Base-by-base conservation (phyloP, 2,113 vertebrate species). In the Melanotaenia duboulayi region DNA sequence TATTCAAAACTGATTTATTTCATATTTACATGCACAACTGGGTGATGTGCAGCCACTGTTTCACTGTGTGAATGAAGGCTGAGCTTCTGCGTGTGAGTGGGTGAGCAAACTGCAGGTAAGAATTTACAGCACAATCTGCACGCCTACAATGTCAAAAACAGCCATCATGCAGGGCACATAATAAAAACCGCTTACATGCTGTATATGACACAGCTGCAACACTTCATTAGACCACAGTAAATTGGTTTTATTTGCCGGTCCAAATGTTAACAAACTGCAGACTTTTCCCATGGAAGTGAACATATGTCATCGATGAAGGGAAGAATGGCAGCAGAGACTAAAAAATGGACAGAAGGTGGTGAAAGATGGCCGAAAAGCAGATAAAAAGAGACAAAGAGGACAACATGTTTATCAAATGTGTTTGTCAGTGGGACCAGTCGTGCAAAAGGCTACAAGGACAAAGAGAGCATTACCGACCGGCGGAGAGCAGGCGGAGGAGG, bases 391-490 rank as follows among this genome's bases (percentile, higher is more conserved):
- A 70, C 68, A 44, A 73, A 81, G 74, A 75, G 65, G 76, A 70
- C 59, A 56, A 88, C 60, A 20, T 82, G 82, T 81, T 86, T 80
- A 75, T 88, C 82, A 85, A 87, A 74, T 3, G 65, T 66, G 77
- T 77, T 68, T 59, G 58, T 82, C 69, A 63, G 55, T 23, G 16
- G 25, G 32, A 52, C 39, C 37, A 11, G 0, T 28, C 25, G 49
- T 19, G 22, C 37, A 75, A 59, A 59, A 60, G 69, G 70, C 73
- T 74, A 16, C 80, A 81, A 79, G 80, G 86, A 90, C 79, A 90
- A 82, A 86, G 82, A 62, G 78, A 81, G 69, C 61, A 61, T 82
- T 62, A 75, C 46, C 7, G 28, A 51, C 57, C 37, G 52, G 24
- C 59, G 60, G n/a, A 74, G 49, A 74, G 64, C n/a, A 19, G 57